Evolutionary conservation across 2,888 invertebrate species (phyloP), one percentile per base, ranked within the genome.

Genomic region (Pyralis farinalis): DNA sequence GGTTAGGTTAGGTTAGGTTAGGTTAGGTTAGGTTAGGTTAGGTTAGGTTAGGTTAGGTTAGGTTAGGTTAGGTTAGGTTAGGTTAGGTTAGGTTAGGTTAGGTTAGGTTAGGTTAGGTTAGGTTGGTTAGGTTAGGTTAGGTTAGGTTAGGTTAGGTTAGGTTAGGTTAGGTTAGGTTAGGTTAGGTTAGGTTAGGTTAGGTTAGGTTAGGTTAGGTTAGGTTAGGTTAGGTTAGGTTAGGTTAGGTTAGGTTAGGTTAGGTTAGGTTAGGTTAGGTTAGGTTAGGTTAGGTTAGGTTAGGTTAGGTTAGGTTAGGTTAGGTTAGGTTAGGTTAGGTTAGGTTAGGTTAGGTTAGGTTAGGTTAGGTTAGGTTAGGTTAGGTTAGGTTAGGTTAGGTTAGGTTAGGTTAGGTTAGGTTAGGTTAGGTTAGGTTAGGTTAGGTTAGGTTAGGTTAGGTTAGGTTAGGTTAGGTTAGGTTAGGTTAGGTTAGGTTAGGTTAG

Each of bases 131-230:
- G 44, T 44, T 40, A 44, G 44, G 44, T 37, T 42, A 46, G 42
- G 42, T 46, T 42, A 42, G 42, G 42, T 46, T 46, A 42, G 37
- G 42, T 37, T 37, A 42, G 36, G 41, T 40, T 32, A 37, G 43
- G 39, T 43, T 35, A 43, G 39, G 39, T 35, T 39, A 36, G 39
- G 39, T 39, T 39, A 36, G 32, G 32, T 16, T 32, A 32, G 32
- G 32, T 32, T 32, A 32, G 32, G 32, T 32, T 32, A 32, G 32
- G 32, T 32, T 41, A 41, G 41, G 31, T 42, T 37, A 37, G 46
- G 46, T 49, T 49, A 45, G 44, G 46, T 46, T 47, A 44, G 43
- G 46, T 44, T 43, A 42, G 45, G 47, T 47, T 47, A 47, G 46
- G 43, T 50, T 43, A 41, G 42, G 47, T 47, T 44, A 43, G 43